These are phyloP conservation scores for Aphidius gifuensis DNA, from an alignment of 1,140 invertebrate genomes.

Conservation along the genomic window DNA sequence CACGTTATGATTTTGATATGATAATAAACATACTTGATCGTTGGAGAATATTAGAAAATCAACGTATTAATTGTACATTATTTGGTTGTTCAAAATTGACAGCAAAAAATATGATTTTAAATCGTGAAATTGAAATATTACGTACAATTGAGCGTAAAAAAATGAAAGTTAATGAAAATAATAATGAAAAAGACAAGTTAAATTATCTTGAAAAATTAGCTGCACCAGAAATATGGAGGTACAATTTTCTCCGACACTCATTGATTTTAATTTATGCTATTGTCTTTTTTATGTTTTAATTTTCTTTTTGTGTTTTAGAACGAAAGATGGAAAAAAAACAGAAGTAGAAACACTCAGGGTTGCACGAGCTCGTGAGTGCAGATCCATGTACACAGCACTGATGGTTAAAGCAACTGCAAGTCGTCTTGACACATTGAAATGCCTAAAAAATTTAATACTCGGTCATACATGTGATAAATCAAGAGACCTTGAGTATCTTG, in stretches of 20 bases:
- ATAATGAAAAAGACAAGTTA: conserved; percentile 55
- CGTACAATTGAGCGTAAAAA: conserved; percentile 62
- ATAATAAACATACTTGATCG: conserved; percentile 62
- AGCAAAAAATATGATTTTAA: conserved; percentile 59
- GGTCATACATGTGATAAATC: conserved; percentile 58
- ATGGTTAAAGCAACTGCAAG: conserved; percentile 49
- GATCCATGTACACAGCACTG: conserved; percentile 59
- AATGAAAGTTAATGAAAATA: conserved; percentile 56
- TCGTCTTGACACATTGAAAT: conserved; percentile 58
- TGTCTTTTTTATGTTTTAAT: conserved; percentile 7
- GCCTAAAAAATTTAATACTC: conserved; percentile 48
- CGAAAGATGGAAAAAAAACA: conserved; percentile 54
- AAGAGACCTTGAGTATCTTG: conserved; percentile 57
- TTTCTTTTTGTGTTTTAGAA: conserved; percentile 6
- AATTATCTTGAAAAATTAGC: conserved; percentile 63
- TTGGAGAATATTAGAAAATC: conserved; percentile 65
- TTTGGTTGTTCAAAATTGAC: conserved; percentile 61
- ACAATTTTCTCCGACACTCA: conserved; percentile 5
- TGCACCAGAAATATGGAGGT: conserved; percentile 61
- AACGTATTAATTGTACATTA: conserved; percentile 56
- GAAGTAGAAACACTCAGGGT: conserved; percentile 63
- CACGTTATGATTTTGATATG: conserved; percentile 64
- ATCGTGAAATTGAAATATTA: conserved; percentile 66
- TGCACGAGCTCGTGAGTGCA: conserved; percentile 60
- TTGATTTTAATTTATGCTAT: background rate